These are phyloP conservation scores for Hypsibius dujardini DNA, from an alignment of 1,140 invertebrate genomes.

Conservation along the genomic window DNA sequence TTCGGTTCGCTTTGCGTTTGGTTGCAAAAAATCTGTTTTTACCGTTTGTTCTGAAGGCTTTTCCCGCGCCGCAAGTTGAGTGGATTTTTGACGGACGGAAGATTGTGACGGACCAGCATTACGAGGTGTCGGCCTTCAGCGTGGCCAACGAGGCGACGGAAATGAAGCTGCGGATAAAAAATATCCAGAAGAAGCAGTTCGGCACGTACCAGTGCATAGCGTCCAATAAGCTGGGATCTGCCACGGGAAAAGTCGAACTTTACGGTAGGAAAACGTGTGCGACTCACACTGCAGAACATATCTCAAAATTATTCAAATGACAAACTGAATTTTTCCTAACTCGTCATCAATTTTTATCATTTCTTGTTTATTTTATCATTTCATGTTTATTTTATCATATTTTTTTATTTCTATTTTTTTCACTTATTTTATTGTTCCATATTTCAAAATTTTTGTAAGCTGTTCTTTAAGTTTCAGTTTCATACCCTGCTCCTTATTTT, in stretches of 20 bases:
- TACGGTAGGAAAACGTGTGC: slow-evolving; percentile 45
- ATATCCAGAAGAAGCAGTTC: slow-evolving; percentile 73
- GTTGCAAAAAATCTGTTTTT: too few species aligned
- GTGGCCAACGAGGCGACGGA: slow-evolving; percentile 74
- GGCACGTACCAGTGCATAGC: slow-evolving; percentile 68
- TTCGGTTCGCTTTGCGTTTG: too few species aligned
- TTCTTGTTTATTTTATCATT: slow-evolving; percentile 1
- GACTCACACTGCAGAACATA: too few species aligned
- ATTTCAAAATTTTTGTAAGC: background rate
- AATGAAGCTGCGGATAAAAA: slow-evolving; percentile 66
- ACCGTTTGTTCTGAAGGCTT: slow-evolving; percentile 44
- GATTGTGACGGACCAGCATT: slow-evolving; percentile 71
- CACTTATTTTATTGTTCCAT: background rate
- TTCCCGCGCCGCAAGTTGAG: slow-evolving; percentile 64
- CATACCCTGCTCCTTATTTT: background rate
- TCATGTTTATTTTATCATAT: background rate
- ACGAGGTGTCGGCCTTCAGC: slow-evolving; percentile 64
- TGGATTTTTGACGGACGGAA: slow-evolving; percentile 66
- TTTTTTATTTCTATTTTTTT: background rate
- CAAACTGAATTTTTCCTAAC: too few species aligned
- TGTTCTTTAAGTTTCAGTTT: too few species aligned
- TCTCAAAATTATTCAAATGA: too few species aligned
- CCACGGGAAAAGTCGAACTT: slow-evolving; percentile 54
- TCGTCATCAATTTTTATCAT: slow-evolving; percentile 19
- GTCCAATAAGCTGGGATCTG: slow-evolving; percentile 63